Evolutionary conservation across 2,113 vertebrate genomes (phyloP), one percentile per base, ranked within the genome.

Genomic region (Laterallus jamaicensis): DNA sequence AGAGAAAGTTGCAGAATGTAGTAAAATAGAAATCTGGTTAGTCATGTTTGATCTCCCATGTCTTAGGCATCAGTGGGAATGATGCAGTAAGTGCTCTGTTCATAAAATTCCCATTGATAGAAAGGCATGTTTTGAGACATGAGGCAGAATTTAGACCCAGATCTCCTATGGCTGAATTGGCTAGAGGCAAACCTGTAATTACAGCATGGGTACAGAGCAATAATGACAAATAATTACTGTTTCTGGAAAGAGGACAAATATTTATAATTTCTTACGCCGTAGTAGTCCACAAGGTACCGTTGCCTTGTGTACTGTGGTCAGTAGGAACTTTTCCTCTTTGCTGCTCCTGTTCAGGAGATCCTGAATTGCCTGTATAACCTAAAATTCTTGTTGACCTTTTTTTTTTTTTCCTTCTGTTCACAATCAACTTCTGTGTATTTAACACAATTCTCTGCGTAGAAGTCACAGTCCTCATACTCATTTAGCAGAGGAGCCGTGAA

Each of bases 401-500:
- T 83, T 31, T 80, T 47, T 93, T 22, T 49, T 49, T 21, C 15
- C 18, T 70, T 88, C 68, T 68, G 29, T 92, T 95, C 95, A 85
- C 70, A 86, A 31, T 68, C 39, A 26, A 11, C n/a, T 88, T 80
- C 22, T 78, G 54, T 87, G 50, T 93, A 20, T 62, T 94, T 95
- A 63, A 91, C 60, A 71, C 77, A 78, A 32, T 82, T 52, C 60
- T 80, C 91, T 86, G 56, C 82, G 9, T 28, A 67, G 49, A 66
- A 92, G 24, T 71, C 71, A 35, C 62, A 59, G 47, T 44, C 73
- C 47, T 58, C 85, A 44, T 88, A 86, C 29, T 88, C 15, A 32
- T 87, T 95, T 96, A 66, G 78, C 55, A 93, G 62, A 88, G 88
- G 76, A 79, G 84, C 69, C 52, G 29, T 71, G 39, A 12, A 81